Evolutionary conservation across 2,797 vertebrate species (phyloP), one percentile per base, ranked within the genome.

Genomic region (Eptatretus atami): DNA sequence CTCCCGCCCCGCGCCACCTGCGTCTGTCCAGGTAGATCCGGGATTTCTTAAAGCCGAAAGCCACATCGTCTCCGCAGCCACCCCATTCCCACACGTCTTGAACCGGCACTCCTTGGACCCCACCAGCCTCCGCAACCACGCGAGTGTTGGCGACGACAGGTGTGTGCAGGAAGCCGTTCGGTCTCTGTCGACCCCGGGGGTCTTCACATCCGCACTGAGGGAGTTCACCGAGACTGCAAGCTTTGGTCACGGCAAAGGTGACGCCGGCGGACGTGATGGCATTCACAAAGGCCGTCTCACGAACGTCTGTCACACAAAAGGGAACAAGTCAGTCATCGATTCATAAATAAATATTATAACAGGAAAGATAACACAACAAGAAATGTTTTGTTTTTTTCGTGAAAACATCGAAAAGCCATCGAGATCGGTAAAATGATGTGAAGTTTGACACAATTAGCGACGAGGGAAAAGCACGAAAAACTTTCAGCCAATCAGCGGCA

Each of bases 161-260:
- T n/a, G 24, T 8, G 55, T n/a, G 55, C 15, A 10, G 15, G 55
- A 60, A 24, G 55, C 15, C 10, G 9, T 15, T 60, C 9, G 55
- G 55, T 15, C 15, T 60, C 55, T 9, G 31, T 64, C 81, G 74
- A 70, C 82, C 81, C 1, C 81, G 74, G 1, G 82, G 83, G 5
- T 81, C 80, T 72, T 90, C 86, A 0, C 88, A 95, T 68, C 88
- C 87, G 0, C 90, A 98, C 75, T 86, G 88, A 72, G 93, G 73
- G 65, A 95, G 78, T 71, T 95, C 88, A 0, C 88, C 90, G 88
- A 94, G 92, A 67, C 87, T 94, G 77, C 90, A 98, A 71, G 88
- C 90, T 73, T 95, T 88, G 1, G 90, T 98, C 73, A 95, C 84
- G 1, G 86, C 79, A 1, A 94, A 87, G 66, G 85, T 86, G 72